phyloP scores from a whole-genome alignment of 1,140 invertebrate species.

The Orchestia grillus region DNA sequence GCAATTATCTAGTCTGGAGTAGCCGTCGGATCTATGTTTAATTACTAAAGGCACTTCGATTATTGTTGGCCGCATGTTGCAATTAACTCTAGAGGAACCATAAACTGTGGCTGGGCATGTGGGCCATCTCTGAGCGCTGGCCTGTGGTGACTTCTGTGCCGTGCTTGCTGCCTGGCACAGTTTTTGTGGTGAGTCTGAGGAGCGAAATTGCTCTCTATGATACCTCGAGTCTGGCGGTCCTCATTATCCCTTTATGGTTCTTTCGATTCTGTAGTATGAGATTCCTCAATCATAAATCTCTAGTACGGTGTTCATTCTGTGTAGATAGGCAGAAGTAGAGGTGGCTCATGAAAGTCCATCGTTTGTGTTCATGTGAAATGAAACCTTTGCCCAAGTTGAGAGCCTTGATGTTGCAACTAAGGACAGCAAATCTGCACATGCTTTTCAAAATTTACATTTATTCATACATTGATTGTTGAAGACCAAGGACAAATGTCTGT shows the following conservation, averaged over 20 bases:
- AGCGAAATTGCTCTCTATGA: neutral
- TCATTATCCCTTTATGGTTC: constrained; percentile 8
- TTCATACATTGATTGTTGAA: too few relatives aligned
- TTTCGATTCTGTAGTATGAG: neutral
- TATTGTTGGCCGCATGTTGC: neutral
- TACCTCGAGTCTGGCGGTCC: neutral
- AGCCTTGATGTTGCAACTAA: neutral
- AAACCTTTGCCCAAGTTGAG: neutral
- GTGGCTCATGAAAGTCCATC: neutral
- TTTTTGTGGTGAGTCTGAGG: neutral
- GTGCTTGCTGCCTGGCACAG: neutral
- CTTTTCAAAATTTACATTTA: too few relatives aligned
- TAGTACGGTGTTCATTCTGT: neutral
- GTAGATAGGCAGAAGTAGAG: neutral
- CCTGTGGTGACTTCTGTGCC: neutral
- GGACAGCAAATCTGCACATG: neutral
- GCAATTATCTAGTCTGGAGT: neutral
- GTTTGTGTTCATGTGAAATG: neutral
- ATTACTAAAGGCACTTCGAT: neutral
- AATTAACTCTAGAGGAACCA: neutral
- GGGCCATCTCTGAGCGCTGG: neutral
- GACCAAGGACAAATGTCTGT: too few relatives aligned
- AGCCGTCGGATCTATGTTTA: neutral
- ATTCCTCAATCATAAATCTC: neutral
- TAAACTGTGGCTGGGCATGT: neutral